These are phyloP conservation scores for Sylvicola fuscatus DNA, from an alignment of 2,888 invertebrate genomes.

Conservation along the genomic window DNA sequence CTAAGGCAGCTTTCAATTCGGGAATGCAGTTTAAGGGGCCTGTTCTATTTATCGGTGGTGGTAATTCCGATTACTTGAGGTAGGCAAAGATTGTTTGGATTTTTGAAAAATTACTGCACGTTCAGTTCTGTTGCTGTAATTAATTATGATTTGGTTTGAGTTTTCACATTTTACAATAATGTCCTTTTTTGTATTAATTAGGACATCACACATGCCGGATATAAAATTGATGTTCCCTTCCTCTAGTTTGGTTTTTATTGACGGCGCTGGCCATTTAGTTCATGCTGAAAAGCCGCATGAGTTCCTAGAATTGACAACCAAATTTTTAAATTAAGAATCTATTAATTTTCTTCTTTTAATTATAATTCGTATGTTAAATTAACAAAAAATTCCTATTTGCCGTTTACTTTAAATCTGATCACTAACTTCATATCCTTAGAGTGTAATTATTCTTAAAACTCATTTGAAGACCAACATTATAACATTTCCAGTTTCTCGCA, in stretches of 20 bases:
- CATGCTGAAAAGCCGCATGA: slow-evolving; percentile 68
- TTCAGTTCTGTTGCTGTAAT: too few species aligned
- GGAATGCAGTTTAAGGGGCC: slow-evolving; percentile 40
- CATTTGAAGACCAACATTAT: too few species aligned
- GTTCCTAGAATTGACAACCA: slow-evolving; percentile 19
- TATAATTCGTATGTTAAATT: too few species aligned
- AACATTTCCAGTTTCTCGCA: too few species aligned
- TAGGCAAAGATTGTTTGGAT: slow-evolving; percentile 22
- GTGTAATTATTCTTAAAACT: too few species aligned
- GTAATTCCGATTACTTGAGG: slow-evolving; percentile 62
- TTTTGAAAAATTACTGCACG: too few species aligned
- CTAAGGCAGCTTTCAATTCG: slow-evolving; percentile 21
- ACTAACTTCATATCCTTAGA: too few species aligned
- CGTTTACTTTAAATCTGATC: too few species aligned
- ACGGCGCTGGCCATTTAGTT: slow-evolving; percentile 81
- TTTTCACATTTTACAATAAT: neutral
- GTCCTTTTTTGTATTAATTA: too few species aligned
- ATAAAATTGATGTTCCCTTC: neutral
- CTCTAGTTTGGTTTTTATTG: slow-evolving; percentile 10
- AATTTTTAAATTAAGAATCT: neutral
- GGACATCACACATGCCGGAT: too few species aligned
- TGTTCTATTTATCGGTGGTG: slow-evolving; percentile 68
- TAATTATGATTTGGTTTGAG: too few species aligned
- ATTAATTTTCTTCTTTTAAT: neutral
- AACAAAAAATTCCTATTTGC: too few species aligned